Evolutionary conservation across 2,113 vertebrate genomes (phyloP).

Genomic region (Tragelaphus strepsiceros): DNA sequence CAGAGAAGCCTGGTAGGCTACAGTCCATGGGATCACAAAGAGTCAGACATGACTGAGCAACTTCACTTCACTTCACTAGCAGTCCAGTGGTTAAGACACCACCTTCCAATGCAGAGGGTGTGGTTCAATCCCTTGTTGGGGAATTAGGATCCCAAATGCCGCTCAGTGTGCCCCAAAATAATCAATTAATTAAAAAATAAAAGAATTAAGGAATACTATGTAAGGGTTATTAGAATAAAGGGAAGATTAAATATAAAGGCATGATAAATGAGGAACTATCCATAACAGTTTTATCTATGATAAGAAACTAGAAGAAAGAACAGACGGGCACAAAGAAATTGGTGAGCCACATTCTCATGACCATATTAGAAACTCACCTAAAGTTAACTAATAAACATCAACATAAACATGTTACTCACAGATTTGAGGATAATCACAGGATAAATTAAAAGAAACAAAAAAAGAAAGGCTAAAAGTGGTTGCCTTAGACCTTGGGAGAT

Average conservation of each 20-base stretch:
- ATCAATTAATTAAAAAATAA: not conserved
- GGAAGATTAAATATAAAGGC: not conserved
- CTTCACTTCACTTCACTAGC: no score
- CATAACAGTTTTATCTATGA: not conserved
- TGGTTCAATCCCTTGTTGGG: not conserved
- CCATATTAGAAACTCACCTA: not conserved
- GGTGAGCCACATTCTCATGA: not conserved
- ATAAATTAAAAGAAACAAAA: not conserved
- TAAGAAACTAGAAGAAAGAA: not conserved
- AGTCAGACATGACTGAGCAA: no score
- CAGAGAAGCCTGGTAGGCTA: no score
- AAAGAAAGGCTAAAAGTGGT: not conserved
- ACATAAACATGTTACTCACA: not conserved
- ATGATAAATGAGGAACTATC: not conserved
- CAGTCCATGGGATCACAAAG: no score
- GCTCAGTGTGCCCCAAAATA: not conserved
- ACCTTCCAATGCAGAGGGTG: not conserved
- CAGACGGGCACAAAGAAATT: not conserved
- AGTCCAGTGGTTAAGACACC: not conserved
- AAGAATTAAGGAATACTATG: not conserved
- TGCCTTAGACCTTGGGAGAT: not conserved
- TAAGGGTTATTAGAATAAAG: not conserved
- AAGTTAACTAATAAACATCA: not conserved
- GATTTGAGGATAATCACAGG: not conserved
- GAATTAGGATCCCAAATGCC: not conserved